These are phyloP conservation scores for Gari tellinella DNA, from an alignment of 2,888 invertebrate species.

Conservation along the genomic window DNA sequence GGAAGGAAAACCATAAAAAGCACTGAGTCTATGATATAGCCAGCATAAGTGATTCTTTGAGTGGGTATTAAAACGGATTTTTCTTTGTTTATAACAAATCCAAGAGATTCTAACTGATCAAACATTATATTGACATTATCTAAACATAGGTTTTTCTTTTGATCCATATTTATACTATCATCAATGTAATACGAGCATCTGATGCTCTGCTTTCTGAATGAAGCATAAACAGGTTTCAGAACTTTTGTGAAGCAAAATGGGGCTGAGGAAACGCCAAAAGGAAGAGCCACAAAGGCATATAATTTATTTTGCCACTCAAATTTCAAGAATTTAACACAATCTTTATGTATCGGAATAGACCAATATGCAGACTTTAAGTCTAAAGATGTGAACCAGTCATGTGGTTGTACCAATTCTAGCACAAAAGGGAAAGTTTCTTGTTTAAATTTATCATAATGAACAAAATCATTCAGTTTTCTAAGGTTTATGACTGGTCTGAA, in stretches of 20 bases:
- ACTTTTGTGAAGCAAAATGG: conserved; percentile 40
- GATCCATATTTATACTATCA: conserved; percentile 7
- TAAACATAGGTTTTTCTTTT: too few relatives aligned
- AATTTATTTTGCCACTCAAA: conserved; percentile 34
- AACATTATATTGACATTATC: conserved; percentile 10
- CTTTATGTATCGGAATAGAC: conserved; percentile 25
- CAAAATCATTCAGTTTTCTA: conserved; percentile 14
- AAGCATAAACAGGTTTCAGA: conserved; percentile 39
- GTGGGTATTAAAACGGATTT: conserved; percentile 15
- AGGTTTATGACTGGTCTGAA: too few relatives aligned
- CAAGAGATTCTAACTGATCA: not conserved
- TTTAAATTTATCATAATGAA: conserved; percentile 29
- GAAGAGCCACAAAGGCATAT: conserved; percentile 29
- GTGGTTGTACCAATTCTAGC: not conserved
- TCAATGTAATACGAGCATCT: conserved; percentile 38
- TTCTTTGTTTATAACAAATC: conserved; percentile 22
- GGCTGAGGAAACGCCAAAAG: conserved; percentile 39
- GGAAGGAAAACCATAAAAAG: conserved; percentile 1
- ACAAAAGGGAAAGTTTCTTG: conserved; percentile 31
- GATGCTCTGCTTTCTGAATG: conserved; percentile 30
- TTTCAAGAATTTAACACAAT: conserved; percentile 28
- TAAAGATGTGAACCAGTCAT: conserved; percentile 29
- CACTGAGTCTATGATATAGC: conserved; percentile 16
- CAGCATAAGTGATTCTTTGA: conserved; percentile 12
- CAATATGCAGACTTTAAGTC: conserved; percentile 49